These are phyloP conservation scores for Pimephales promelas DNA, from an alignment of 2,113 vertebrate genomes.

Conservation along the genomic window DNA sequence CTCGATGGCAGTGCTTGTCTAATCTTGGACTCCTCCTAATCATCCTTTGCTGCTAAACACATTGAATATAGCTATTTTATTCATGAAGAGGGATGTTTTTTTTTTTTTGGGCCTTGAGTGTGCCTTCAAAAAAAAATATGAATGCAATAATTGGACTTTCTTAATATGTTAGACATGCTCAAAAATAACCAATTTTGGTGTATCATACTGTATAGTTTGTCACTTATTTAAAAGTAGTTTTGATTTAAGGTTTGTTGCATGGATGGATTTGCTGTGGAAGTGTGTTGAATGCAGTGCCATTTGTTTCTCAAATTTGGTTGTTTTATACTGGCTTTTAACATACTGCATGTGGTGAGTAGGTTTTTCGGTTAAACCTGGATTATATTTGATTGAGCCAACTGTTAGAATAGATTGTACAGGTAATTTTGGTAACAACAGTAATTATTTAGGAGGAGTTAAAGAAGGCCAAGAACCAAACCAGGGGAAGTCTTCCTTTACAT, in stretches of 20 bases:
- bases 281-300: not conserved
- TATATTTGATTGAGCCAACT: not conserved
- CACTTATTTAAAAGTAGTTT: slow-evolving; percentile 21
- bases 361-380: not conserved
- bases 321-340: slow-evolving; percentile 27
- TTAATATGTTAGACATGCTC: not conserved
- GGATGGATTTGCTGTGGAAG: not conserved
- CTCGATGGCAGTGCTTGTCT: not conserved
- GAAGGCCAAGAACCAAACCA: not conserved
- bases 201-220: not conserved
- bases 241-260: not conserved
- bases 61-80: not conserved
- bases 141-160: slow-evolving; percentile 7
- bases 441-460: not conserved
- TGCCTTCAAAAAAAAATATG: not conserved
- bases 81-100: not conserved
- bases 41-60: not conserved
- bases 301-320: slow-evolving; percentile 6
- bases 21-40: not conserved
- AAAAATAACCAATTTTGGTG: not conserved
- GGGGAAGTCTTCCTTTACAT: not conserved
- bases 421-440: not conserved
- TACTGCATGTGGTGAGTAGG: not conserved
- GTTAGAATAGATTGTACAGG: not conserved
- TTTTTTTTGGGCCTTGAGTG: not conserved